phyloP scores from a whole-genome alignment of 92 coral and sea anemone genomes.

The Phenganax stokvisi region DNA sequence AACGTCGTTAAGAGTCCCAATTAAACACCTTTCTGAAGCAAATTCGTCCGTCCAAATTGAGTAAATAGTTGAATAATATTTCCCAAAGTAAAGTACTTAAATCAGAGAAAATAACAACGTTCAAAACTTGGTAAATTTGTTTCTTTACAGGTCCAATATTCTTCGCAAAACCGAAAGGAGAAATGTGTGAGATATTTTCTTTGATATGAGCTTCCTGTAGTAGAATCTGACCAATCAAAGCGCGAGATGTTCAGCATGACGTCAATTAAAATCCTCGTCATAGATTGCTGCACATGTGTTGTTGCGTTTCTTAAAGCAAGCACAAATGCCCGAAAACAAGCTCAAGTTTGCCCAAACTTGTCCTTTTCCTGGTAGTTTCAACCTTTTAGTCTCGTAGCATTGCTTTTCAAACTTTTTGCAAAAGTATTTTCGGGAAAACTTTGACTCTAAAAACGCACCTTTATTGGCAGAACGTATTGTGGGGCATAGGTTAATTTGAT shows the following conservation, averaged over 20 bases:
- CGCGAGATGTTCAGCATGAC: background rate
- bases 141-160: background rate
- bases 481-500: too few relatives aligned
- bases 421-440: too few relatives aligned
- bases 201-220: conserved; percentile 1
- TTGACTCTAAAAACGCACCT: too few relatives aligned
- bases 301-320: too few relatives aligned
- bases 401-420: too few relatives aligned
- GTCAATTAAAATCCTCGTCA: background rate
- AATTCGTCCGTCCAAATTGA: background rate
- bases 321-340: too few relatives aligned
- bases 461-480: too few relatives aligned
- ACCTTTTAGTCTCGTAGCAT: too few relatives aligned
- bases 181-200: background rate
- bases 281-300: too few relatives aligned
- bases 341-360: too few relatives aligned
- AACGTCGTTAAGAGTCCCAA: background rate
- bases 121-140: background rate
- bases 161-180: background rate
- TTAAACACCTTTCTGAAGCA: background rate
- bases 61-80: background rate
- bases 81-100: background rate
- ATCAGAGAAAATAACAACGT: background rate
- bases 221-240: conserved; percentile 8
- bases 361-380: too few relatives aligned